A percentile compares a stretch with the other conserved stretches of the same genome.
These are phyloP conservation scores for Hippocampus zosterae DNA, from an alignment of 2,113 vertebrate species.

Conservation along the genomic window DNA sequence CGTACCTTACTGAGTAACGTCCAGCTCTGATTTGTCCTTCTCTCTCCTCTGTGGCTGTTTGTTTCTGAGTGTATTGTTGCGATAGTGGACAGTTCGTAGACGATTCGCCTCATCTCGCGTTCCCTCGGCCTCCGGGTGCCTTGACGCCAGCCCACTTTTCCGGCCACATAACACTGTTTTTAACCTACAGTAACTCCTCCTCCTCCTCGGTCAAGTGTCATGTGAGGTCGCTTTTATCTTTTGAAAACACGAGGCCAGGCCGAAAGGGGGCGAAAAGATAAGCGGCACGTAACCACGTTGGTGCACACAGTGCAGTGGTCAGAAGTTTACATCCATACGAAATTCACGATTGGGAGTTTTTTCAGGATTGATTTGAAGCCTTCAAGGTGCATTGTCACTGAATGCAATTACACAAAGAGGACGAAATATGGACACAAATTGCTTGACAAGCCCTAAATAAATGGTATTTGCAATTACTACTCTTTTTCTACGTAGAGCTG, in stretches of 20 bases:
- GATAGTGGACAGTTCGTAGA: neutral
- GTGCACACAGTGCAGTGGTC: neutral
- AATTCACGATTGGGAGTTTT: neutral
- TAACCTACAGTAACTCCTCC: conserved; percentile 27
- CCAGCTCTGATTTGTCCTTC: conserved; percentile 21
- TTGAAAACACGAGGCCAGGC: neutral
- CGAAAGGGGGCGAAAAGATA: neutral
- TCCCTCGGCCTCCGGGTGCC: neutral
- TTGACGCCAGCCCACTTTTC: neutral
- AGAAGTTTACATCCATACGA: neutral
- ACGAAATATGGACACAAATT: too few species aligned
- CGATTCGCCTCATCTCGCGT: neutral
- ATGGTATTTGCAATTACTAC: too few species aligned
- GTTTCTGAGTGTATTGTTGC: neutral
- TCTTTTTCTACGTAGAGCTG: too few species aligned
- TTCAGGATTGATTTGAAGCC: neutral
- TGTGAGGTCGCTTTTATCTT: neutral
- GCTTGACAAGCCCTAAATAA: too few species aligned
- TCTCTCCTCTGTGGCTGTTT: neutral
- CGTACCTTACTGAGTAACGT: conserved; percentile 20
- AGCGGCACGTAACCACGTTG: neutral
- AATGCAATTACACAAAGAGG: neutral
- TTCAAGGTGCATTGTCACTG: neutral
- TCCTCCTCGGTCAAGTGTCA: neutral
- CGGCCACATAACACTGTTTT: conserved; percentile 51